Conservation (phyloP, 2,113 vertebrate species). For the Talpa occidentalis region DNA sequence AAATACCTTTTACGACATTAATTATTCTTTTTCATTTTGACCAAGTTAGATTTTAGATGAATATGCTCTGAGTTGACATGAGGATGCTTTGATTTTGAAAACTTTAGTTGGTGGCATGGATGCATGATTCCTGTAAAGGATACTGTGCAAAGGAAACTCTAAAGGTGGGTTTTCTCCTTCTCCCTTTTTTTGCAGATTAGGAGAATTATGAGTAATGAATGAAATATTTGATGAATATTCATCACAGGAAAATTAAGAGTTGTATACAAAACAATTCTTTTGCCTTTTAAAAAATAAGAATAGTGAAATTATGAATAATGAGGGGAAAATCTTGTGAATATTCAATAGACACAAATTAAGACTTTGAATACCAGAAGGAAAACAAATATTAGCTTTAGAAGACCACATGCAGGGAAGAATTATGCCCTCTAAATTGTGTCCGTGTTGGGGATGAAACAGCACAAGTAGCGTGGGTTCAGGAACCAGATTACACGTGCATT, state of each 20-base stretch:
- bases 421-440: conserved; percentile 43
- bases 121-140: not conserved
- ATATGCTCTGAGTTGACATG: not conserved
- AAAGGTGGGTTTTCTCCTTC: not conserved
- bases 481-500: conserved; percentile 61
- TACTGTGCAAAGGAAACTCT: not conserved
- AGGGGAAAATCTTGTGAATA: not conserved
- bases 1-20: not conserved
- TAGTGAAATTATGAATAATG: not conserved
- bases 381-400: not conserved
- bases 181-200: not conserved
- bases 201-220: not conserved
- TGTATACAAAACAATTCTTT: not conserved
- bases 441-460: conserved; percentile 53
- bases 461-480: conserved; percentile 69
- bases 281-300: not conserved
- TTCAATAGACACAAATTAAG: not conserved
- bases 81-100: conserved; percentile 18
- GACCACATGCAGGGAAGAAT: not conserved
- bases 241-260: not conserved
- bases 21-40: not conserved
- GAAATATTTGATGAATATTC: not conserved
- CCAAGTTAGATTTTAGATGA: not conserved
- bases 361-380: not conserved
- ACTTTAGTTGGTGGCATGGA: not conserved